These are phyloP conservation scores for Taenioides sp. DNA, from an alignment of 2,797 vertebrate species.

Conservation along the genomic window DNA sequence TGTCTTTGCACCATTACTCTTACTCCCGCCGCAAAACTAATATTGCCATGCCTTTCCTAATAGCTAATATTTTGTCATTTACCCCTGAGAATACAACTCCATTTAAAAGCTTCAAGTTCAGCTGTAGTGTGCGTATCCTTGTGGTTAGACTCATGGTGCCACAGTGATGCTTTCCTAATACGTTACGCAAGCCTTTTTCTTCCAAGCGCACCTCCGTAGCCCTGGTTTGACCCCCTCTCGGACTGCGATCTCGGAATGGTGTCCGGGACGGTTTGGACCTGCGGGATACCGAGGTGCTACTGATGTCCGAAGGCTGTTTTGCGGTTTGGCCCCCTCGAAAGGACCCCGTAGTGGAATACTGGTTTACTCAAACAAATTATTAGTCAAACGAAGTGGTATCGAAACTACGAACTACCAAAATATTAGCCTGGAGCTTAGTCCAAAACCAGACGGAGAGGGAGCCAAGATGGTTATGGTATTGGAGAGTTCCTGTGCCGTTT, in stretches of 20 bases:
- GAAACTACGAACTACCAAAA: conserved; percentile 10
- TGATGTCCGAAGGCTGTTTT: conserved; percentile 30
- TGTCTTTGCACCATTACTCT: conserved; percentile 46
- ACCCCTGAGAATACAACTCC: conserved; percentile 7
- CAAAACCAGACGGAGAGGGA: conserved; percentile 7
- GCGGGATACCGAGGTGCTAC: conserved; percentile 27
- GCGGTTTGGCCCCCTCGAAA: conserved; percentile 27
- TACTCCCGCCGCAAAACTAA: conserved; percentile 12
- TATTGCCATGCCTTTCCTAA: conserved; percentile 6
- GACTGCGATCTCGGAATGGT: conserved; percentile 18
- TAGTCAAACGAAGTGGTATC: conserved; percentile 25
- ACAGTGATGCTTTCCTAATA: conserved; percentile 8
- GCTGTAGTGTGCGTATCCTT: conserved; percentile 3
- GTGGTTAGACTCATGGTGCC: conserved; percentile 31
- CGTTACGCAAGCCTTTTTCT: conserved; percentile 4
- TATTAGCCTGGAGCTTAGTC: not conserved
- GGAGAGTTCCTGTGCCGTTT: not conserved
- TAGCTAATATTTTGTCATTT: conserved; percentile 5
- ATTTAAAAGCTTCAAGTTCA: conserved; percentile 5
- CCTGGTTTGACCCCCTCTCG: conserved; percentile 21
- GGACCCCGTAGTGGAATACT: conserved; percentile 12
- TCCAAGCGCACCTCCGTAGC: conserved; percentile 18
- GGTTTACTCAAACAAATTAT: conserved; percentile 38
- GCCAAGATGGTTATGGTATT: conserved; percentile 1
- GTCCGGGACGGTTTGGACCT: conserved; percentile 24